Base-by-base conservation (phyloP, 2,888 invertebrate species). In the Baccha elongata region DNA sequence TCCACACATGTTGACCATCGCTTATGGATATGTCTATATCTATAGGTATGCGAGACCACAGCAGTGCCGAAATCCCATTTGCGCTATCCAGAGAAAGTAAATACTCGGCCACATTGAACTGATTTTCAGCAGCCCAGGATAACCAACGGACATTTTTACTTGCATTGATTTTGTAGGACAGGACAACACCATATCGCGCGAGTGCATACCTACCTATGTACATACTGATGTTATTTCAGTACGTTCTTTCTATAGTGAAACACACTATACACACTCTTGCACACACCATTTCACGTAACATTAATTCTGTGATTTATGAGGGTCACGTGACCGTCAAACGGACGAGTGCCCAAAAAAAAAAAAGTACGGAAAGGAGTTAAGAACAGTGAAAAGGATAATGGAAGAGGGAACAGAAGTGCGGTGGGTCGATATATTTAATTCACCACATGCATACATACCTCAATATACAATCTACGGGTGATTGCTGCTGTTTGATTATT, bases 231-330 rank as follows among this genome's bases (percentile, higher is more conserved):
- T n/a, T 75, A 53, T 62, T 19, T 26, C 71, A 32, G 48, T 40
- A 8, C 26, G 48, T 46, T 60, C 19, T 55, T 72, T 44, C 50
- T 23, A 35, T 37, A 50, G 64, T 13, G 17, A n/a, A 32, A 46
- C 69, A 74, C 72, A 75, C 79, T 84, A 75, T 84, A 75, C 69
- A 64, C 69, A 64, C 58, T 79, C 74, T 83, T 87, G 86, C 88
- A 87, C 88, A 90, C 89, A 90, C 88, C 90, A 91, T 91, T 91
- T 91, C 89, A 91, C 91, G 90, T 90, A 90, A 91, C 91, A 91
- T 91, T 91, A 91, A 91, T 89, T 90, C 90, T 85, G 89, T 91
- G 91, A 91, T 91, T 91, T 91, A 91, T 91, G 90, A 90, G 90
- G 90, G 91, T 90, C 91, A 91, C 91, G 91, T 91, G 91, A 89